A percentile compares a stretch with the other conserved stretches of the same genome.
Evolutionary conservation across 2,888 invertebrate genomes (phyloP).

Genomic region (Synanthedon myopaeformis): DNA sequence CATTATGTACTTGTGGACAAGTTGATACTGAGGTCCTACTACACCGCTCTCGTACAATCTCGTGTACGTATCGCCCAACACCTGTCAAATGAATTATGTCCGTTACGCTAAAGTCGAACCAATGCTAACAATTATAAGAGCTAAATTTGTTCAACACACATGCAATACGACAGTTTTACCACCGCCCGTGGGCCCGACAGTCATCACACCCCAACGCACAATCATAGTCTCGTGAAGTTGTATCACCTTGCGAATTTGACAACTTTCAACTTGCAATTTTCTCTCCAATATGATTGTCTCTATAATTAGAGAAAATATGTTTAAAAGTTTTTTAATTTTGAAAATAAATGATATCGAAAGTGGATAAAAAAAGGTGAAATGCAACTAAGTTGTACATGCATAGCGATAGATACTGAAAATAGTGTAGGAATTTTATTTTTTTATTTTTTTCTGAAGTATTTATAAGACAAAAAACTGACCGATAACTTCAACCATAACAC

Average conservation of each 20-base stretch:
- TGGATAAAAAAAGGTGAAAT: too few relatives aligned
- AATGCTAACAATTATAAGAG: background rate
- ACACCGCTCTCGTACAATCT: constrained; percentile 73
- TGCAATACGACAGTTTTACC: constrained; percentile 84
- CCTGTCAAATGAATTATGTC: constrained; percentile 43
- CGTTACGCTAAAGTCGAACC: too few relatives aligned
- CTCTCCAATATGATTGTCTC: constrained; percentile 60
- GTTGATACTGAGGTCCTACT: constrained; percentile 73
- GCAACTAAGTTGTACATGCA: too few relatives aligned
- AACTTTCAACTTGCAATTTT: constrained; percentile 75
- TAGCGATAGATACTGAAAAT: background rate
- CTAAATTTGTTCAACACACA: constrained; percentile 44
- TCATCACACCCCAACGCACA: constrained; percentile 92
- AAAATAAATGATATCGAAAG: too few relatives aligned
- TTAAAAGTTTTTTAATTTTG: too few relatives aligned
- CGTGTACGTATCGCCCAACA: constrained; percentile 77
- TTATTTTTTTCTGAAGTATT: too few relatives aligned
- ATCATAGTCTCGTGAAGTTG: constrained; percentile 92
- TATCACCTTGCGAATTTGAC: constrained; percentile 80
- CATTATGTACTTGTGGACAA: constrained; percentile 82
- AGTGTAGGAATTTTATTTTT: too few relatives aligned
- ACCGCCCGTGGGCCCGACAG: constrained; percentile 90
- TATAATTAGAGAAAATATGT: constrained; percentile 15
- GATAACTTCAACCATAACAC: constrained; percentile 77
- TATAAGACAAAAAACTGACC: constrained; percentile 23